Percentiles rank a stretch among this genome's conserved stretches.
Conservation (phyloP, 2,113 vertebrate species). For the Melanerpes formicivorus region DNA sequence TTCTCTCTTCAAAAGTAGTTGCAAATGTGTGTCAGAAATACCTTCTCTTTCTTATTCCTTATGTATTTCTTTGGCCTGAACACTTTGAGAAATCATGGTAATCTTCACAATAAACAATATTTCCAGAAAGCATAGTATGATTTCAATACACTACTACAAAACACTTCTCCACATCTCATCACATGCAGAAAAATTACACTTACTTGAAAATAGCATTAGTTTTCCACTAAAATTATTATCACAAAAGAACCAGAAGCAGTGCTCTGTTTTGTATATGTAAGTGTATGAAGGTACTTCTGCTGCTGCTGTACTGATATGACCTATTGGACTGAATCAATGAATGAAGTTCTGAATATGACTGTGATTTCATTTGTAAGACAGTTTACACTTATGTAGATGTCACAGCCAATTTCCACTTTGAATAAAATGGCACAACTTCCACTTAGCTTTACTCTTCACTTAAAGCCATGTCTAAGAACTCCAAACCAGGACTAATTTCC, state of each 20-base stretch:
- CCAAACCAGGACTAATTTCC: neutral
- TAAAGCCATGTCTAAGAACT: neutral
- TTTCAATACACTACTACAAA: neutral
- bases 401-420: neutral
- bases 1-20: neutral
- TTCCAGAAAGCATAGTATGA: neutral
- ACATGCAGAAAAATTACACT: neutral
- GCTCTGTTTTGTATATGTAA: neutral
- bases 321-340: fast-evolving
- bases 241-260: neutral
- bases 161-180: neutral
- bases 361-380: neutral
- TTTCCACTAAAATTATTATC: neutral
- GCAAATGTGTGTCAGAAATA: neutral
- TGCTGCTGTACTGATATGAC: neutral
- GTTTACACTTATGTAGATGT: neutral
- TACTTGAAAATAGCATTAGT: neutral
- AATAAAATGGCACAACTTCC: neutral
- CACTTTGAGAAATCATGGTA: neutral
- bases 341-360: neutral
- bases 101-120: neutral
- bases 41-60: neutral
- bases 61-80: neutral
- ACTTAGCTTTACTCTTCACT: neutral
- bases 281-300: neutral